Evolutionary conservation across 2,888 invertebrate species (phyloP), one percentile per base, ranked within the genome.

Genomic region (Melanostoma scalare): DNA sequence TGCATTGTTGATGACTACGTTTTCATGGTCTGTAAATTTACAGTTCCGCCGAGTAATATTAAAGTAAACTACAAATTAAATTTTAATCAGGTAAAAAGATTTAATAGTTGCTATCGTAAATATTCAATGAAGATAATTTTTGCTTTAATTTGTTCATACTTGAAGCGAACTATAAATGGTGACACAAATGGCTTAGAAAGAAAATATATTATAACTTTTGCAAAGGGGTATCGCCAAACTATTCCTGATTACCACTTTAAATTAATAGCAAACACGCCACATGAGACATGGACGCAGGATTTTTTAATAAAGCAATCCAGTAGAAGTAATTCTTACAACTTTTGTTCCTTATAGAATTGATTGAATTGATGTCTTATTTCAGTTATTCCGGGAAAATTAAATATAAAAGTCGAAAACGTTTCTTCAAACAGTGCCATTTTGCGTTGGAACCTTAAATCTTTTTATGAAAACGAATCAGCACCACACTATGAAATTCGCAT

Each of bases 331-430:
- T 46, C 38, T 31, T 67, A 50, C 1, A 38, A 20, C 44, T 10
- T 48, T n/a, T 1, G 35, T 3, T 36, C 8, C 6, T 6, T 3
- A 1, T 52, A 55, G n/a, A 48, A 71, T 20, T 40, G 36, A 40
- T 56, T 30, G 30, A 58, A 42, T 20, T 20, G 20, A 58, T 46
- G 6, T 38, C 8, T 71, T 53, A 4, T 30, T 76, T 6, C 31
- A 88, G 88, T 89, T 87, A 80, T 90, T 6, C 87, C 90, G 0
- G 87, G 88, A 0, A 87, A 79, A 3, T 90, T 90, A 0, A 87
- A 88, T 0, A 81, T 88, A 3, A 86, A 88, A 68, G 73, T 89
- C 2, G 79, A 40, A 4, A 88, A 88, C 69, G 36, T 86, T 0
- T 88, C 89, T 4, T 85, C 88, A 40, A 87, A 88, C 36, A 88